Conservation (phyloP, 2,113 vertebrate genomes). For the Prolemur simus region DNA sequence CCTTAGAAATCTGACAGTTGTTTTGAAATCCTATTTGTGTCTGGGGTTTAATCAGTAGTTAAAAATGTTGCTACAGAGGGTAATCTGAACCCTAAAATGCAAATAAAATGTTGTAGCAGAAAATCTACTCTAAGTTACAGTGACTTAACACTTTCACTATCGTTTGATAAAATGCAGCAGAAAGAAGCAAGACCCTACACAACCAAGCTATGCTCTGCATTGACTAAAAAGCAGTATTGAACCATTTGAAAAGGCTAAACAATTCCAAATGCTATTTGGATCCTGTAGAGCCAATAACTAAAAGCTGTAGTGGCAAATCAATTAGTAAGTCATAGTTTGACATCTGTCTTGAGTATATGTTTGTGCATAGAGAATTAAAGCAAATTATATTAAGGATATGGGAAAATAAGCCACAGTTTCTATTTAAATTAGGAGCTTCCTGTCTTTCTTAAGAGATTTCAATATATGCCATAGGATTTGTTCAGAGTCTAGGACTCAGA, state of each 20-base stretch:
- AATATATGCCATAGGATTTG: background rate
- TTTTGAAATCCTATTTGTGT: background rate
- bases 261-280: constrained; percentile 73
- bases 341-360: constrained; percentile 73
- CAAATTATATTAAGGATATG: constrained; percentile 69
- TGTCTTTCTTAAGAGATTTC: constrained; percentile 70
- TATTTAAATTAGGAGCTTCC: constrained; percentile 76
- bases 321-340: constrained; percentile 76
- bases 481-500: constrained; percentile 64
- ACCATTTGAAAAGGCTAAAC: constrained; percentile 40
- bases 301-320: constrained; percentile 77
- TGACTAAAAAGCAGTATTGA: constrained; percentile 66
- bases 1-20: background rate
- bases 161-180: constrained; percentile 61
- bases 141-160: constrained; percentile 1
- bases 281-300: constrained; percentile 64
- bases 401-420: constrained; percentile 76
- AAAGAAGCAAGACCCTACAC: background rate
- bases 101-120: background rate
- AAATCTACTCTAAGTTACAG: background rate
- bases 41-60: background rate
- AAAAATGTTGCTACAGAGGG: background rate
- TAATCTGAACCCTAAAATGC: background rate
- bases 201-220: background rate
- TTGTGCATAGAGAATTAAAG: constrained; percentile 67